Evolutionary conservation across 2,888 invertebrate species (phyloP), one percentile per base, ranked within the genome.

Genomic region (Ecliptopera silaceata): DNA sequence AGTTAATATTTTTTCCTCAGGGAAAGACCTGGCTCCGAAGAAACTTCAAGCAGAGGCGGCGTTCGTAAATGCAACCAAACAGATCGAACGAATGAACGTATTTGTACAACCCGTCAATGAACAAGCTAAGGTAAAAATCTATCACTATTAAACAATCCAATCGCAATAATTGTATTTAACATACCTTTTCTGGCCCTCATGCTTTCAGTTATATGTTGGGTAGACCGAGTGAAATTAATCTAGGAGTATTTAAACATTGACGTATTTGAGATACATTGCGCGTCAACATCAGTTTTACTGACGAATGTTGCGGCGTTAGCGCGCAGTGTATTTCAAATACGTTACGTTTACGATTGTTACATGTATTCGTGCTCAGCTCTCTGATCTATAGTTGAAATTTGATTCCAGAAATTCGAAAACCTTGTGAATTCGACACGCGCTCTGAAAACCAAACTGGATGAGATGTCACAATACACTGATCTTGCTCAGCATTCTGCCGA

Each of bases 61-160:
- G 0, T 77, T 77, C 55, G 63, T 71, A 3, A 93, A 94, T 67
- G 94, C 96, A 0, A 91, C 93, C 1, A 92, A 93, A 36, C 89
- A 96, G 15, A 85, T 95, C 3, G 93, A 93, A 2, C 93, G 94
- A 44, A 94, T 97, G 80, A 91, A 92, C 38, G 82, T 92, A 0
- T 94, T 96, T 64, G 94, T 95, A 15, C 77, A 92, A 17, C 96
- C 97, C 0, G 94, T 96, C 4, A 92, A 93, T 57, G 79, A 91
- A 48, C 93, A 95, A 75, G 90, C 92, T 63, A 75, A 92, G 85
- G 81, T 84, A 74, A 29, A 8, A 20, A 12, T 26, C 39, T 11
- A 11, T 31, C 4, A 4, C 1, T 8, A 26, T 4, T 1, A 26
- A 26, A 26, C 3, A 26, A 26, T 4, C 8, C 22, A 26, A 26